Percentiles rank a stretch among this genome's conserved stretches.
These are phyloP conservation scores for Eupithecia centaureata DNA, from an alignment of 2,888 invertebrate genomes.

Conservation along the genomic window DNA sequence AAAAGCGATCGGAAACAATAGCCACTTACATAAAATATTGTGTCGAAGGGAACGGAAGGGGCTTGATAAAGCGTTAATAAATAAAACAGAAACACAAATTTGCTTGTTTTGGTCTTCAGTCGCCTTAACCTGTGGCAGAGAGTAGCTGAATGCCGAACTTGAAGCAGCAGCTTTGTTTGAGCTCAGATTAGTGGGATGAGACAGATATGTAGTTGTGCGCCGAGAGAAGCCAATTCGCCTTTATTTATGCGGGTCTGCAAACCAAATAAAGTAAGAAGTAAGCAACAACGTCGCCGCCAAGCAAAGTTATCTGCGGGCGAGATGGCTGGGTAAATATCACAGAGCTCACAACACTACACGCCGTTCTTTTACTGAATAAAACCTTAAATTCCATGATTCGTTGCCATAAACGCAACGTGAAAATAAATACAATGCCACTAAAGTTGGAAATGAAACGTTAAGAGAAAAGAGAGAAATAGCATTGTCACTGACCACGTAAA, in stretches of 20 bases:
- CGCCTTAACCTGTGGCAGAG: constrained; percentile 43
- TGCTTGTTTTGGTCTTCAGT: constrained; percentile 56
- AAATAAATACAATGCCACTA: constrained; percentile 66
- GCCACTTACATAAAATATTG: constrained; percentile 66
- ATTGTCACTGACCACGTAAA: constrained; percentile 82
- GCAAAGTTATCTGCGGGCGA: constrained; percentile 76
- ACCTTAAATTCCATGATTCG: constrained; percentile 53
- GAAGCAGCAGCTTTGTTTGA: constrained; percentile 33
- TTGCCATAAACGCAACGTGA: constrained; percentile 50
- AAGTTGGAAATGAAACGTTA: constrained; percentile 75
- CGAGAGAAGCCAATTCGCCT: constrained; percentile 57
- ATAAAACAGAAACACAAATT: constrained; percentile 45
- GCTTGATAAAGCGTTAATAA: constrained; percentile 54
- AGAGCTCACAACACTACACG: constrained; percentile 59
- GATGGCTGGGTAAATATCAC: constrained; percentile 71
- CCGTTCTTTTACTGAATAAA: constrained; percentile 54
- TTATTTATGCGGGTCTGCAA: constrained; percentile 79
- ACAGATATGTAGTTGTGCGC: constrained; percentile 60
- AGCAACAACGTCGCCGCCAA: constrained; percentile 58
- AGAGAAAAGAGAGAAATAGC: constrained; percentile 77
- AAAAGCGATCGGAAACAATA: constrained; percentile 70
- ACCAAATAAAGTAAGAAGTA: constrained; percentile 73
- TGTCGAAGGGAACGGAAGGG: constrained; percentile 52
- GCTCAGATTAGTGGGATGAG: constrained; percentile 41
- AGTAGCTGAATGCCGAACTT: constrained; percentile 45